phyloP scores from a whole-genome alignment of 2,797 vertebrate species.

The Acrocephalus scirpaceus region DNA sequence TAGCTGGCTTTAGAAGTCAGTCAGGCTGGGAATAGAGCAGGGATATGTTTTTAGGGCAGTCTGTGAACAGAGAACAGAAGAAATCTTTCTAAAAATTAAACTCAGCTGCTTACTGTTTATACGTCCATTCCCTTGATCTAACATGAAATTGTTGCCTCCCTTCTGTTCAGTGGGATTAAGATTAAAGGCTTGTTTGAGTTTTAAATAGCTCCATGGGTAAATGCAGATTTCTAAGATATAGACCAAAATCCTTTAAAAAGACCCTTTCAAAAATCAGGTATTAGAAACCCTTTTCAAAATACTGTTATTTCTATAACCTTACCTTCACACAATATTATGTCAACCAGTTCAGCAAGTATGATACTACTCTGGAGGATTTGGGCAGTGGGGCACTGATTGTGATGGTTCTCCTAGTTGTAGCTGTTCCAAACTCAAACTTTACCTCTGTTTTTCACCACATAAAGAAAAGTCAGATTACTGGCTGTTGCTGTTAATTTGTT shows the following conservation, averaged over 20 bases:
- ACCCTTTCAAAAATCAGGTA: not conserved
- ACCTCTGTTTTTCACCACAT: not conserved
- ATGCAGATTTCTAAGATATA: not conserved
- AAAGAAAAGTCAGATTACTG: not conserved
- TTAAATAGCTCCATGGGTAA: not conserved
- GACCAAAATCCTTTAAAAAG: not conserved
- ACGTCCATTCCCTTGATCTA: not conserved
- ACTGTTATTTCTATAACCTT: not conserved
- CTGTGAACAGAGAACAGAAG: not conserved
- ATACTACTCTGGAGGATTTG: not conserved
- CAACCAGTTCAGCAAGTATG: not conserved
- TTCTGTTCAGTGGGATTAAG: not conserved
- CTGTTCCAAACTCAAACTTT: not conserved
- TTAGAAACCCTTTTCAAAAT: not conserved
- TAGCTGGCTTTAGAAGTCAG: slow-evolving; percentile 1
- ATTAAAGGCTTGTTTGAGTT: not conserved
- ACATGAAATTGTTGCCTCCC: not conserved
- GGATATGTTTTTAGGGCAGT: not conserved
- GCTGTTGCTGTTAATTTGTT: not conserved
- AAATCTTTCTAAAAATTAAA: not conserved
- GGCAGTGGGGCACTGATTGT: not conserved
- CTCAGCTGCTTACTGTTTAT: not conserved
- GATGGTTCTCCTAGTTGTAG: not conserved
- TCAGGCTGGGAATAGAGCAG: not conserved
- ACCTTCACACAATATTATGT: not conserved